Conservation (phyloP, 2,888 invertebrate genomes). For the Netelia melanura region DNA sequence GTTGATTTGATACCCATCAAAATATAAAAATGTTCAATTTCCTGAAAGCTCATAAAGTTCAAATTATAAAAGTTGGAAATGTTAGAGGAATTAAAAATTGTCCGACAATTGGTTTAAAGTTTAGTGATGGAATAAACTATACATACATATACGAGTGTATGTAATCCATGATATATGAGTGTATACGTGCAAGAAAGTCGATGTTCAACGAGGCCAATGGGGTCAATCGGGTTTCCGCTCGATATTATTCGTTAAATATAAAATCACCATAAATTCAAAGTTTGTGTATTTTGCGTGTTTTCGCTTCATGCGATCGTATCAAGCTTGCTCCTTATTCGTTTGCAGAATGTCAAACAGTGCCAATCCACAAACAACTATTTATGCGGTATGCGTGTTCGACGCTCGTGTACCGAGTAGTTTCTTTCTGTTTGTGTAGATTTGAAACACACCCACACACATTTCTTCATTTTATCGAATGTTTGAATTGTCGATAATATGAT, state of each 20-base stretch:
- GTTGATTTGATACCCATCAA: no score
- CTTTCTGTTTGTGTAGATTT: not conserved
- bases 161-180: not conserved
- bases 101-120: no score
- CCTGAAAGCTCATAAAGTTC: no score
- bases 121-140: no score
- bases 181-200: constrained; percentile 7
- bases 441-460: not conserved
- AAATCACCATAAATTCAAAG: constrained; percentile 16
- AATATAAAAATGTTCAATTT: no score
- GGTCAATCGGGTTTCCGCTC: constrained; percentile 52
- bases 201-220: constrained; percentile 37
- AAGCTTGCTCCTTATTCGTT: constrained; percentile 20
- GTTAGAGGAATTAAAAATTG: no score
- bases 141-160: not conserved
- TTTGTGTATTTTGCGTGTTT: not conserved
- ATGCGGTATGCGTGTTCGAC: not conserved
- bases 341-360: constrained; percentile 22
- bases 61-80: no score
- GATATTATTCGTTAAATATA: constrained; percentile 55
- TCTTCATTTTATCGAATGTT: not conserved
- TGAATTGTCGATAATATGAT: no score
- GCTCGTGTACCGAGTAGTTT: not conserved
- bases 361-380: constrained; percentile 25
- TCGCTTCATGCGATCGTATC: not conserved